These are phyloP conservation scores for Neuroterus valhalla DNA, from an alignment of 1,140 invertebrate species.

Conservation along the genomic window DNA sequence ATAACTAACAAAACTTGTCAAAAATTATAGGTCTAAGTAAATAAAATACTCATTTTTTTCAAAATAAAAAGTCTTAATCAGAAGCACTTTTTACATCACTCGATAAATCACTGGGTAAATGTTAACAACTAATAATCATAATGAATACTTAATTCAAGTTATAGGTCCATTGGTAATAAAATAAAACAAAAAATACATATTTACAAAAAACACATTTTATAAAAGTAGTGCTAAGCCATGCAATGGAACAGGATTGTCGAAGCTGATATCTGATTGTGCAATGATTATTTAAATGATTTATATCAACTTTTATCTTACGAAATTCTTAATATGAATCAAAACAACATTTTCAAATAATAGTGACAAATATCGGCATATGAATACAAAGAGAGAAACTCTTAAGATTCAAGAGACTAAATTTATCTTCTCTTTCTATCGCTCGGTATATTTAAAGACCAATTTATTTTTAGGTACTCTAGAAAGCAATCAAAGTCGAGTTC, in stretches of 20 bases:
- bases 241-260: slow-evolving; percentile 26
- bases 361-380: too few relatives aligned
- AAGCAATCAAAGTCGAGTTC: slow-evolving; percentile 8
- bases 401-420: too few relatives aligned
- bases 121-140: background rate
- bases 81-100: background rate
- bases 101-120: background rate
- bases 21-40: slow-evolving; percentile 4
- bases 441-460: background rate
- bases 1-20: slow-evolving; percentile 1
- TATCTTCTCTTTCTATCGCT: background rate
- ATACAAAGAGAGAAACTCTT: too few relatives aligned
- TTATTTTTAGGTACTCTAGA: slow-evolving; percentile 5
- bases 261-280: slow-evolving; percentile 37
- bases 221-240: slow-evolving; percentile 34
- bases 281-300: slow-evolving; percentile 38
- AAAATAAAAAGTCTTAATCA: background rate
- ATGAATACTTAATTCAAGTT: background rate
- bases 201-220: slow-evolving; percentile 36
- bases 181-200: background rate
- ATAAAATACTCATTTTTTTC: background rate
- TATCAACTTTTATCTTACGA: slow-evolving; percentile 33
- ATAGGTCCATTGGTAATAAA: background rate
- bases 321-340: background rate
- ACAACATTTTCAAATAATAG: background rate